Conservation (phyloP, 2,797 vertebrate species). For the Micromesistius poutassou region DNA sequence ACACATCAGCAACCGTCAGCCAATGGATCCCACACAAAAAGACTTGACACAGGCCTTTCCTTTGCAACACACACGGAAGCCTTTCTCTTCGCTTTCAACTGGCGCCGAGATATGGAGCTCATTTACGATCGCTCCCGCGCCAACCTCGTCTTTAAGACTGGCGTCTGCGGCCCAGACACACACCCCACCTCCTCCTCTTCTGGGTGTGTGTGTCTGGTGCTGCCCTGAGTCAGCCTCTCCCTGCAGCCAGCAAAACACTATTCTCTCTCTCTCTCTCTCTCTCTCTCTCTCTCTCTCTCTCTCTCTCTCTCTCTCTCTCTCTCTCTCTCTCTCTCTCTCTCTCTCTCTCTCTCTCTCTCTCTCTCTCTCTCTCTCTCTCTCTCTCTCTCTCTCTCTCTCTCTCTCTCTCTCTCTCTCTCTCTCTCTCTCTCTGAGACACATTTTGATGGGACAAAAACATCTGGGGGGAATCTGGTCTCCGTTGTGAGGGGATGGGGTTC, state of each 20-base stretch:
- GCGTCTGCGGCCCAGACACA: slow-evolving; percentile 31
- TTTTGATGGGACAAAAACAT: not conserved
- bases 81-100: slow-evolving; percentile 46
- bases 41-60: slow-evolving; percentile 17
- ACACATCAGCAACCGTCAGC: not conserved
- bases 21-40: slow-evolving; percentile 32
- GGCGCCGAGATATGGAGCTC: slow-evolving; percentile 36
- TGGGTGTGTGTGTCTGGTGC: not conserved
- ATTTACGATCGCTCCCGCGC: slow-evolving; percentile 43
- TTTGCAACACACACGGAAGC: slow-evolving; percentile 26
- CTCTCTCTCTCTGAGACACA: not conserved
- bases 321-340: too few relatives aligned
- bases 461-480: not conserved
- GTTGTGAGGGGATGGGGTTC: not conserved
- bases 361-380: too few relatives aligned
- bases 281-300: too few relatives aligned
- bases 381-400: too few relatives aligned
- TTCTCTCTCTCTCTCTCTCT: not conserved
- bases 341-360: too few relatives aligned
- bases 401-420: too few relatives aligned
- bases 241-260: not conserved
- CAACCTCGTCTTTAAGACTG: slow-evolving; percentile 32
- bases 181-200: too few relatives aligned
- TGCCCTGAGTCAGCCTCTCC: slow-evolving; percentile 7
- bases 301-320: too few relatives aligned